Base-by-base conservation (phyloP, 2,113 vertebrate genomes). In the Monopterus albus region DNA sequence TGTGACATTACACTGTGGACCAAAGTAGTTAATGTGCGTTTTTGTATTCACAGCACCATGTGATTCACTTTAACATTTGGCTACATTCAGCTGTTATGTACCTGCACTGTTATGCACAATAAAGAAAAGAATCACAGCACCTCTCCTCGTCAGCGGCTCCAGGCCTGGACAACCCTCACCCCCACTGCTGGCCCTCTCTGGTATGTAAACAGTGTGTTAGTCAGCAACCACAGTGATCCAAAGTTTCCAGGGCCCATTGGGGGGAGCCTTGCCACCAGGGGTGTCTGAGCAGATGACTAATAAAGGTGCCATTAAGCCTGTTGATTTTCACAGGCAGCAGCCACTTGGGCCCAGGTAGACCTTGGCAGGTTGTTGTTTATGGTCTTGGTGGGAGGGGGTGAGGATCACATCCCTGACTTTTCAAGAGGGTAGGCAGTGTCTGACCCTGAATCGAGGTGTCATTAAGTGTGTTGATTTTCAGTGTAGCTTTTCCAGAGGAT, bases 221-320 rank as follows among this genome's bases (percentile, higher is more conserved):
- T 79, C 84, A 85, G 77, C 68, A 66, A 81, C 66, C 74, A 17
- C 66, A 63, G 84, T 92, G 90, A 93, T 86, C 85, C 87, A 81
- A 31, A 91, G 70, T 93, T 93, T 93, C 91, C 91, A 92, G 62
- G 55, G 77, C 76, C 87, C 70, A 58, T 73, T 72, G 72, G 79
- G 79, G 84, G 72, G 78, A 78, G 64, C 65, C 23, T 56, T 43
- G 73, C 88, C 86, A 88, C 86, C 74, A 82, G 78, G 56, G 62
- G 61, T 52, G 72, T 78, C 68, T 75, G 83, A 81, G 42, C 65
- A 68, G 62, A 84, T 81, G 82, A 89, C 79, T 87, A 81, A 86
- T 89, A 72, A 81, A 81, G 79, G 66, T 79, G 87, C 81, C 79
- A 78, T 83, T 89, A 85, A 75, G 81, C 70, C 69, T 83, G 83